Conservation (phyloP, 2,888 invertebrate species). For the Neoascia interrupta region DNA sequence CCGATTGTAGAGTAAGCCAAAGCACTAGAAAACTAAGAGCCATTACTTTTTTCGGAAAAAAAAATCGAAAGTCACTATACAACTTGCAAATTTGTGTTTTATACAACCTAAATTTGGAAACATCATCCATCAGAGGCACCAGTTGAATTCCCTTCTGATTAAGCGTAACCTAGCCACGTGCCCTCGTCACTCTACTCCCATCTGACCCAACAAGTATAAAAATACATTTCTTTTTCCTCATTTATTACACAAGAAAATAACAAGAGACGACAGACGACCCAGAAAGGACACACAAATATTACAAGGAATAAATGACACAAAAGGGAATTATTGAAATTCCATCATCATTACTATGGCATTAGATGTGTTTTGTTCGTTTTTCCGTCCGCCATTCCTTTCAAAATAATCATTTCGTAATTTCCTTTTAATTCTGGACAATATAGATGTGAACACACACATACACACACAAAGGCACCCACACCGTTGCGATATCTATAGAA, state of each 20-base stretch:
- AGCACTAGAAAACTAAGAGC: too few species aligned
- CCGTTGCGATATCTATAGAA: background rate
- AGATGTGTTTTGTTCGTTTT: slow-evolving; percentile 18
- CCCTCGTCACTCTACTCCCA: background rate
- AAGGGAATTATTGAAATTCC: slow-evolving; percentile 41
- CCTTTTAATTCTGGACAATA: slow-evolving; percentile 12
- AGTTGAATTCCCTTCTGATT: slow-evolving; percentile 11
- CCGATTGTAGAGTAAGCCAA: background rate
- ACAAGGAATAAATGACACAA: background rate
- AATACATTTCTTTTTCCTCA: slow-evolving; percentile 17
- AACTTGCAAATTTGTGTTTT: background rate
- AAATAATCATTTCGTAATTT: slow-evolving; percentile 34
- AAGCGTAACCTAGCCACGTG: background rate
- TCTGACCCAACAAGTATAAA: slow-evolving; percentile 10
- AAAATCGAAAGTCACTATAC: too few species aligned
- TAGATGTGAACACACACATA: background rate
- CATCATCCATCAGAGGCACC: slow-evolving; percentile 19
- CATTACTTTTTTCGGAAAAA: too few species aligned
- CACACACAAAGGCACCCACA: background rate
- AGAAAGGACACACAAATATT: slow-evolving; percentile 7
- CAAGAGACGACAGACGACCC: background rate
- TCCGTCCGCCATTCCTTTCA: background rate
- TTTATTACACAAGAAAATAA: slow-evolving; percentile 12
- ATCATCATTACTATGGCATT: slow-evolving; percentile 42
- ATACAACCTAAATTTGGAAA: background rate